Evolutionary conservation across 1,140 invertebrate genomes (phyloP).

Genomic region (Halictus rubicundus): DNA sequence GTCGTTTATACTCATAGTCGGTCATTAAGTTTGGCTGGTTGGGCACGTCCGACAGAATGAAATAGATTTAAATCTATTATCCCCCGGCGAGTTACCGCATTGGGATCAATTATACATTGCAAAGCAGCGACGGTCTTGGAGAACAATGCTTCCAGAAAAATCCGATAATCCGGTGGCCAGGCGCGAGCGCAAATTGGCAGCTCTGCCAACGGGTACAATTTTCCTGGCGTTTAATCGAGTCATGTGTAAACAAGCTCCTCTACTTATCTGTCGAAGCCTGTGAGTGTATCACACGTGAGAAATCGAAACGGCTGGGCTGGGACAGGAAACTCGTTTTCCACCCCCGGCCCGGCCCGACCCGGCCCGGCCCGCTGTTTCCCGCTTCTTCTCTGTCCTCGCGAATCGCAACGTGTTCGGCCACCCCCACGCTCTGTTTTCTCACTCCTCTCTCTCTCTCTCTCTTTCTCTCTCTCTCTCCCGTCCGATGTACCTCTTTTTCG

Average conservation of each 20-base stretch:
- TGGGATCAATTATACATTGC: constrained; percentile 4
- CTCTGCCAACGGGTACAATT: constrained; percentile 9
- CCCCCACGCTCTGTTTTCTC: neutral
- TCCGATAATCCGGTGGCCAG: neutral
- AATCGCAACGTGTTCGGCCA: neutral
- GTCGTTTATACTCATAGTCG: neutral
- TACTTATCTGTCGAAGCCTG: constrained; percentile 9
- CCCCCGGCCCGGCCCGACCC: too few species aligned
- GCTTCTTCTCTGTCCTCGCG: neutral
- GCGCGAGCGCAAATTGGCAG: constrained; percentile 21
- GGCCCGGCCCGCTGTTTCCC: neutral
- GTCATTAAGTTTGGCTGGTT: too few species aligned
- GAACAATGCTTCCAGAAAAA: neutral
- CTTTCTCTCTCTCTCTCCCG: too few species aligned
- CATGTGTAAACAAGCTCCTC: constrained; percentile 34
- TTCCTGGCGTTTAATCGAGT: constrained; percentile 46
- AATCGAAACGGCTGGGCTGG: constrained; percentile 27
- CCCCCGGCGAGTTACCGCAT: neutral
- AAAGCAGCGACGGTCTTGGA: neutral
- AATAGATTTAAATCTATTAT: constrained; percentile 7
- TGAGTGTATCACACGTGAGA: constrained; percentile 4
- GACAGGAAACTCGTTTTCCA: neutral
- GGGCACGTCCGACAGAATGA: neutral
- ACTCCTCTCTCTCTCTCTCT: too few species aligned
- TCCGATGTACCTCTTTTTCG: neutral